Base-by-base conservation (phyloP, 2,797 vertebrate genomes). In the Typhlichthys eigenmanni region DNA sequence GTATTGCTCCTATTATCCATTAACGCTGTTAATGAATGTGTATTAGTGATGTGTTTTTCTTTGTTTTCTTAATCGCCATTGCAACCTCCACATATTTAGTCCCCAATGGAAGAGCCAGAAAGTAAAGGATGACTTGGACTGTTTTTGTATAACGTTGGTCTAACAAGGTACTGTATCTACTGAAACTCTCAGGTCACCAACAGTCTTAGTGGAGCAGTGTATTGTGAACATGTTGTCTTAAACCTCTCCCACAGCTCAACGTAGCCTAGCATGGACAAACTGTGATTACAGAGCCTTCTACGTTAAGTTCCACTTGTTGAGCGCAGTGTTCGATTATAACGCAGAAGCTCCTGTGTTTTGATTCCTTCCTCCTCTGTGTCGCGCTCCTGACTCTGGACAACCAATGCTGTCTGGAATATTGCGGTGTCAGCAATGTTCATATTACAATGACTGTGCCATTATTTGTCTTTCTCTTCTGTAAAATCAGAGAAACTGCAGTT, bases 381-480 rank as follows among this genome's bases (percentile, higher is more conserved):
- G 75, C 79, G 75, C 83, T 80, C 75, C 85, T 79, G 81, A 81
- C 77, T 86, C 78, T 71, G 64, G 78, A 80, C 68, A 47, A 74
- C 60, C 2, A 38, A 10, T 58, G 59, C 2, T 47, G 79, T 82
- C 82, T 74, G 82, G 76, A 89, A 86, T 83, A 85, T 88, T 89
- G 83, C 85, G 84, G 72, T 67, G 84, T 88, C 85, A 87, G 83
- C 87, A 85, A 81, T 86, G 81, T 85, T 84, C 82, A 82, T 86
- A 86, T 85, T 87, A 88, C 82, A 66, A 87, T 90, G 84, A 90
- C 87, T 91, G 88, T 89, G 87, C 85, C 83, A 82, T 90, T 90
- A 81, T 70, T 66, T 83, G 79, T 85, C 82, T 81, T 74, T 85
- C 83, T 90, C 75, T 88, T 87, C 87, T 92, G 86, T 91, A 85